A percentile compares a stretch with the other conserved stretches of the same genome.
These are phyloP conservation scores for Chrysogorgia sp. DNA, from an alignment of 92 coral and sea anemone genomes.

Conservation along the genomic window DNA sequence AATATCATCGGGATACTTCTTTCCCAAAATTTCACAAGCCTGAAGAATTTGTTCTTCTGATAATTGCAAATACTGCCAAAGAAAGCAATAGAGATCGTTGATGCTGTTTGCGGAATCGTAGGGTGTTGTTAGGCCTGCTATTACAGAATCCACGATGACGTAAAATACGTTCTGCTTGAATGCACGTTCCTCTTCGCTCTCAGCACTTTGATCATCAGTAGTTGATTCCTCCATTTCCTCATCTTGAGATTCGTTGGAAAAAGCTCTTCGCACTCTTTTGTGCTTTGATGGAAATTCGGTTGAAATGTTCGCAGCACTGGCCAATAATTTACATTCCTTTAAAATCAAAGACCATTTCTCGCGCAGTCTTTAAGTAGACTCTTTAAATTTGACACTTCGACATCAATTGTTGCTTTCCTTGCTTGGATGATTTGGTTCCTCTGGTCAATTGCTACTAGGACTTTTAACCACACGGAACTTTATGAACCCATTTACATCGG, in stretches of 20 bases:
- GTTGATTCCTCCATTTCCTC: too few relatives aligned
- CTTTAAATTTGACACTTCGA: background rate
- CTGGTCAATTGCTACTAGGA: conserved; percentile 1
- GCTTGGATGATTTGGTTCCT: conserved; percentile 24
- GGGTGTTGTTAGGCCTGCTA: conserved; percentile 7
- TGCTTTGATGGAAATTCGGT: background rate
- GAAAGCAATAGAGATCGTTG: background rate
- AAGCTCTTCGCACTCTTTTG: background rate
- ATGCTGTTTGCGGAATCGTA: conserved; percentile 9
- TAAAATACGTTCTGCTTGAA: conserved; percentile 16
- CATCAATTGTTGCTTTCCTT: conserved; percentile 1
- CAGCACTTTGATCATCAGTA: too few relatives aligned
- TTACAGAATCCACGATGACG: conserved; percentile 14
- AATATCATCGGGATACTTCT: conserved; percentile 3
- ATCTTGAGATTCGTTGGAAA: too few relatives aligned
- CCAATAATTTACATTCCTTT: background rate
- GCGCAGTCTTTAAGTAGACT: conserved; percentile 8
- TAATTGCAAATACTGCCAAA: background rate
- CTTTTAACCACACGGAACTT: conserved; percentile 7
- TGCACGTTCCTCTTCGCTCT: conserved; percentile 5
- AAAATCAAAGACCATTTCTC: background rate
- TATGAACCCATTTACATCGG: background rate
- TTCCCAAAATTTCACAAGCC: conserved; percentile 10
- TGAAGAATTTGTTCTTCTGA: background rate
- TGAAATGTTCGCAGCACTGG: background rate